Conservation (phyloP, 2,888 invertebrate genomes). For the Eugnorisma glareosa region DNA sequence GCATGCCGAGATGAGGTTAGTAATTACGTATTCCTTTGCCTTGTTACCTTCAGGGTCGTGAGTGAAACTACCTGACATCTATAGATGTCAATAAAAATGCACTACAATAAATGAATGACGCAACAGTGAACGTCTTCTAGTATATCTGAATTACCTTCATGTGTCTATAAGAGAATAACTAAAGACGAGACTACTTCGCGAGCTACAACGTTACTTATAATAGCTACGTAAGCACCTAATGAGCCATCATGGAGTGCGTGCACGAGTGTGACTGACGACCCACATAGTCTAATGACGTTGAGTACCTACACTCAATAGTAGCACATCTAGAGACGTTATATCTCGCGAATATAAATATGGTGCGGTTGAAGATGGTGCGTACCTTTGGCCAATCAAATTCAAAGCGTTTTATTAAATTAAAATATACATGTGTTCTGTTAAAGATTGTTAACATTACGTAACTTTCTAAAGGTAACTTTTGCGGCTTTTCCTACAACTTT, state of each 20-base stretch:
- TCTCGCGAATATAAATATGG: background rate
- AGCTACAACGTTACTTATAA: background rate
- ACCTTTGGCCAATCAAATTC: background rate
- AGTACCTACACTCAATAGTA: conserved; percentile 6
- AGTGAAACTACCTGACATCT: background rate
- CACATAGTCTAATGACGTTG: conserved; percentile 29
- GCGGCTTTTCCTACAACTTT: background rate
- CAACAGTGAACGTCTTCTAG: background rate
- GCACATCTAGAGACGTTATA: conserved; percentile 19
- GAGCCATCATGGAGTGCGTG: conserved; percentile 41
- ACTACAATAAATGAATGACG: background rate
- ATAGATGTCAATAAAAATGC: background rate
- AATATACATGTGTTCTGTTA: background rate
- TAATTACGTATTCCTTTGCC: background rate
- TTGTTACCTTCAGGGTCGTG: background rate
- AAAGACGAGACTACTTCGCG: background rate
- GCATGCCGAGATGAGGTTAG: background rate
- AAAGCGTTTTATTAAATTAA: background rate
- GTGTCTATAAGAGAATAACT: background rate
- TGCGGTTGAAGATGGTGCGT: background rate
- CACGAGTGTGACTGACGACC: conserved; percentile 46
- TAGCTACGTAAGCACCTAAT: conserved; percentile 25
- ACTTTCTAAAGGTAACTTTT: background rate
- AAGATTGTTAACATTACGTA: background rate
- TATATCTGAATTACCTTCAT: background rate